These are phyloP conservation scores for Agonopterix alstromeriana DNA, from an alignment of 2,888 invertebrate species.

Conservation along the genomic window DNA sequence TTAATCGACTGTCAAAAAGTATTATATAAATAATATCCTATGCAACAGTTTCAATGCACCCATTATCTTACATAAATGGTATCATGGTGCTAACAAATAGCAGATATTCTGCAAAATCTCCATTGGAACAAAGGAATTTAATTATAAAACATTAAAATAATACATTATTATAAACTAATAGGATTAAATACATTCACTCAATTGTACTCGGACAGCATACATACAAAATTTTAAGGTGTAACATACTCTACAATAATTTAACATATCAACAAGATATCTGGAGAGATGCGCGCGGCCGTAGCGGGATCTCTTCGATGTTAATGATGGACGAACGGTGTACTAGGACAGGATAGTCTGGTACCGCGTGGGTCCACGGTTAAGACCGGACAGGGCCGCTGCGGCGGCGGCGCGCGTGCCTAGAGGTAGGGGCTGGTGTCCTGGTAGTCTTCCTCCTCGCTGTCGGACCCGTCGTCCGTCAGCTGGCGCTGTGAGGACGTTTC, in stretches of 20 bases:
- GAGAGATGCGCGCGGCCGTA: constrained; percentile 15
- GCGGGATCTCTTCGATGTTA: constrained; percentile 21
- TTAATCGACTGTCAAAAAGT: constrained; percentile 69
- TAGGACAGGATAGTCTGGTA: background rate
- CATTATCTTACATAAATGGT: constrained; percentile 38
- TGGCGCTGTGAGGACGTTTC: constrained; percentile 61
- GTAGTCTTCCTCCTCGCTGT: constrained; percentile 62
- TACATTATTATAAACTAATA: constrained; percentile 57
- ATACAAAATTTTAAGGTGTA: constrained; percentile 41
- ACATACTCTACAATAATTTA: constrained; percentile 45
- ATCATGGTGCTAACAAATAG: constrained; percentile 44
- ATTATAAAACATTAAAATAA: constrained; percentile 43
- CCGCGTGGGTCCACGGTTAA: background rate
- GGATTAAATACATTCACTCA: constrained; percentile 69
- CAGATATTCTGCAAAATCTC: constrained; percentile 42
- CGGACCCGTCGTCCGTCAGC: constrained; percentile 70
- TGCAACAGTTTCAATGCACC: constrained; percentile 26
- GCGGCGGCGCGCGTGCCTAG: constrained; percentile 24
- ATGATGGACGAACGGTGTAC: constrained; percentile 17
- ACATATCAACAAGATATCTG: constrained; percentile 11
- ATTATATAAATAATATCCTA: constrained; percentile 56
- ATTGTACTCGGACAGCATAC: constrained; percentile 49
- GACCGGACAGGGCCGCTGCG: background rate
- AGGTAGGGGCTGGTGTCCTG: constrained; percentile 68
- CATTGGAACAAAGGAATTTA: constrained; percentile 43